Evolutionary conservation across 2,797 vertebrate genomes (phyloP), one percentile per base, ranked within the genome.

Genomic region (Molothrus ater): DNA sequence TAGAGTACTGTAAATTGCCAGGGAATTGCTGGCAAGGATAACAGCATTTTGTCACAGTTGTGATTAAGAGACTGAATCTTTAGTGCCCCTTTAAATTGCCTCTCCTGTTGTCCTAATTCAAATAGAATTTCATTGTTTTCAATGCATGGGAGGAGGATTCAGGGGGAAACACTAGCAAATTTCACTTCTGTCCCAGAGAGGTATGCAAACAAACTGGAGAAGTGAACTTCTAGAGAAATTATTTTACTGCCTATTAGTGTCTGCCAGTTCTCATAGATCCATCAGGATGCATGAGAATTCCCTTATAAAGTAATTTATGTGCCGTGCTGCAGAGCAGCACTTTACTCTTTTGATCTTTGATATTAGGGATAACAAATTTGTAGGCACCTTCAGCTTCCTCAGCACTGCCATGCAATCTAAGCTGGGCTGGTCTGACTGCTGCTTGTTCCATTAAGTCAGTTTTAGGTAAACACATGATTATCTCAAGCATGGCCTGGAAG

Each of bases 71-170:
- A 68, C 69, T 56, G 79, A 83, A 69, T 93, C 68, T 75, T 89
- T 74, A 91, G 86, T 80, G 84, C 86, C 84, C 88, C 81, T 85
- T 84, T 93, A 64, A 87, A 96, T 83, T 93, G 80, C 93, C 61
- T 90, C 93, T 86, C 59, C 63, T 80, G 61, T 92, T 91, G 78
- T 68, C 84, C 87, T 88, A 93, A 95, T 93, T 95, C 95, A 95
- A 92, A 78, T 21, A 95, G 87, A 91, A 92, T 93, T 96, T 88
- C 81, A 89, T 87, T 96, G 95, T 88, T 89, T 91, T 74, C 79
- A 75, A 15, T 22, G 54, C 2, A 5, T 38, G 85, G 85, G 93
- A 83, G 74, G 78, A 73, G 57, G 48, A 83, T 57, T 91, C 45
- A 80, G 79, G 42, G 89, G 72, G 79, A 87, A 93, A 91, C 26